A percentile compares a stretch with the other conserved stretches of the same genome.
phyloP scores from a whole-genome alignment of 2,888 invertebrate genomes.

The Eutolmus rufibarbis region DNA sequence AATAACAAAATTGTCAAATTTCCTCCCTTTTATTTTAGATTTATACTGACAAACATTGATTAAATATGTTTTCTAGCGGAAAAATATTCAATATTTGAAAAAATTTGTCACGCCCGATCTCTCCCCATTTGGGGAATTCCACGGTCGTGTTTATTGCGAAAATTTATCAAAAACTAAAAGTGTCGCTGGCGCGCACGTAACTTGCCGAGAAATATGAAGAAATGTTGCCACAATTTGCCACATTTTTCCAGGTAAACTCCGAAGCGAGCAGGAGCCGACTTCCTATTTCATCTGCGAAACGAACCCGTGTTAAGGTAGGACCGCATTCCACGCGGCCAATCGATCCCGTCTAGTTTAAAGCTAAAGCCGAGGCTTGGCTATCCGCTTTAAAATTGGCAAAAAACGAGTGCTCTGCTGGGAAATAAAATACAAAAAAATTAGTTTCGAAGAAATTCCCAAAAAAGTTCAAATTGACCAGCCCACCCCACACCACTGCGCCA shows the following conservation, averaged over 20 bases:
- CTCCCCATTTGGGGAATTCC: not conserved
- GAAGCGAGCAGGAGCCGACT: not conserved
- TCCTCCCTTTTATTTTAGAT: not conserved
- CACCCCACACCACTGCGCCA: not conserved
- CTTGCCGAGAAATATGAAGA: not conserved
- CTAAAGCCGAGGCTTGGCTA: not conserved
- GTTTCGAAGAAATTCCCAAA: constrained; percentile 6
- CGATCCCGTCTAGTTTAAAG: constrained; percentile 34
- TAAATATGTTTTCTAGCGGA: not conserved
- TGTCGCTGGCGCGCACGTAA: not conserved
- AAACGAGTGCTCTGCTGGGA: not conserved
- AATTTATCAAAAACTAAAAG: not conserved
- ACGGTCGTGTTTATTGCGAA: not conserved
- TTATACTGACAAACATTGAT: not conserved
- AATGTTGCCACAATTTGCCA: not conserved
- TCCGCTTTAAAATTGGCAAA: constrained; percentile 7
- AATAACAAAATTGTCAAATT: not conserved
- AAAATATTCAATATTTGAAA: not conserved
- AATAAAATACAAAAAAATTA: not conserved
- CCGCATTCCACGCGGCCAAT: constrained; percentile 20
- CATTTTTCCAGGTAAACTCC: constrained; percentile 1
- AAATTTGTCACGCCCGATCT: not conserved
- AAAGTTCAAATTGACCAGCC: constrained; percentile 14
- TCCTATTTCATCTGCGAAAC: constrained; percentile 18
- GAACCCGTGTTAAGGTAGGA: constrained; percentile 30